A percentile compares a stretch with the other conserved stretches of the same genome.
phyloP scores from a whole-genome alignment of 2,888 invertebrate genomes.

The Lepidocyrtoides sp. region DNA sequence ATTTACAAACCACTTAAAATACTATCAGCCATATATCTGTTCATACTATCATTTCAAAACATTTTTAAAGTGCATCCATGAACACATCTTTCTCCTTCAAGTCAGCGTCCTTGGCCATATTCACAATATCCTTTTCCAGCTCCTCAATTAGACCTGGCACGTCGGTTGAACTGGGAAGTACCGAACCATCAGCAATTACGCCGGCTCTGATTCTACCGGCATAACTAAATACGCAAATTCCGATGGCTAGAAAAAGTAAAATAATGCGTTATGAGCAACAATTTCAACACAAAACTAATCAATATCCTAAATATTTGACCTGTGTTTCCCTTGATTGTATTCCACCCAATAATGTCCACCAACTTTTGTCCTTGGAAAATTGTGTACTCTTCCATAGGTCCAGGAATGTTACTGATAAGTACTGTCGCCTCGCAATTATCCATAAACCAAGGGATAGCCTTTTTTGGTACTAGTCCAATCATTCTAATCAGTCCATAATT shows the following conservation, averaged over 20 bases:
- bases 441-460: slow-evolving; percentile 78
- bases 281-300: not conserved
- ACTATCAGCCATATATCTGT: too few species aligned
- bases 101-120: slow-evolving; percentile 72
- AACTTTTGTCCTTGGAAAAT: slow-evolving; percentile 83
- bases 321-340: slow-evolving; percentile 82
- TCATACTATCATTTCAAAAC: too few species aligned
- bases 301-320: slow-evolving; percentile 69
- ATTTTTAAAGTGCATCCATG: slow-evolving; percentile 66
- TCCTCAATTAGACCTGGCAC: slow-evolving; percentile 77
- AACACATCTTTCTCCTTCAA: slow-evolving; percentile 74
- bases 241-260: slow-evolving; percentile 77
- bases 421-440: slow-evolving; percentile 81
- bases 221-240: slow-evolving; percentile 84
- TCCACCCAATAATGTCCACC: slow-evolving; percentile 83
- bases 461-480: slow-evolving; percentile 79
- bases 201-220: slow-evolving; percentile 82
- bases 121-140: slow-evolving; percentile 82
- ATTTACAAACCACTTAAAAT: too few species aligned
- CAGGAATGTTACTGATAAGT: slow-evolving; percentile 84
- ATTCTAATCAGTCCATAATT: slow-evolving; percentile 81
- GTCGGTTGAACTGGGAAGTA: slow-evolving; percentile 80
- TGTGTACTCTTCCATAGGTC: slow-evolving; percentile 80
- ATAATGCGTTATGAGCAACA: not conserved
- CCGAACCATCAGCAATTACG: slow-evolving; percentile 81